phyloP scores from a whole-genome alignment of 2,797 vertebrate species.

The Eutrigla gurnardus region DNA sequence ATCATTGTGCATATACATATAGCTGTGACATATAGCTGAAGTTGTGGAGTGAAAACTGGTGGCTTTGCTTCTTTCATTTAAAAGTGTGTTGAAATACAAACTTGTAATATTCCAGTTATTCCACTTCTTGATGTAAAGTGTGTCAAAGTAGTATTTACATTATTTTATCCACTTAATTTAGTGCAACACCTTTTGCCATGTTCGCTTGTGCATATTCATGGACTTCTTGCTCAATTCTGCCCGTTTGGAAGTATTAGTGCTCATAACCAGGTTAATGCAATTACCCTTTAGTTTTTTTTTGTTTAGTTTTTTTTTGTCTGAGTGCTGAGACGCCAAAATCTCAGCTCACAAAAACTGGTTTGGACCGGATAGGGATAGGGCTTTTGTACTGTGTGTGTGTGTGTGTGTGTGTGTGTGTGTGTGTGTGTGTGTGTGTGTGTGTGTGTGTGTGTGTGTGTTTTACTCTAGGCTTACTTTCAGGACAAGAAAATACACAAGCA shows the following conservation, averaged over 20 bases:
- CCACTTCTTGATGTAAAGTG: not conserved
- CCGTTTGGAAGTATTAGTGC: constrained; percentile 3
- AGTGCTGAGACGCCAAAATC: constrained; percentile 28
- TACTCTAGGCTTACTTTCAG: not conserved
- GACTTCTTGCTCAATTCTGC: not conserved
- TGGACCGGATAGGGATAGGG: constrained; percentile 23
- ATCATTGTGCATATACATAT: not conserved
- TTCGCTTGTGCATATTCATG: not conserved
- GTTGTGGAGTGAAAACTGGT: not conserved
- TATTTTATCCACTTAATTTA: not conserved
- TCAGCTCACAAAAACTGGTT: constrained; percentile 51
- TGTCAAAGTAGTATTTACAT: not conserved
- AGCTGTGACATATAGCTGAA: not conserved
- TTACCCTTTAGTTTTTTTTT: constrained; percentile 29
- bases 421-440: not conserved
- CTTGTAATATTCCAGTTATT: not conserved
- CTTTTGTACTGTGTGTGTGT: not conserved
- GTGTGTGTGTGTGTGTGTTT: not conserved
- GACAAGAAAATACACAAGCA: not conserved
- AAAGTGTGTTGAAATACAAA: not conserved
- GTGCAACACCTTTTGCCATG: not conserved
- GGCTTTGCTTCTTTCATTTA: not conserved
- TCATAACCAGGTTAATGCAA: constrained; percentile 30
- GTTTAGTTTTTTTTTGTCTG: constrained; percentile 16
- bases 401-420: too few relatives aligned